Evolutionary conservation across 2,113 vertebrate genomes (phyloP).

Genomic region (Bambusicola thoracicus): DNA sequence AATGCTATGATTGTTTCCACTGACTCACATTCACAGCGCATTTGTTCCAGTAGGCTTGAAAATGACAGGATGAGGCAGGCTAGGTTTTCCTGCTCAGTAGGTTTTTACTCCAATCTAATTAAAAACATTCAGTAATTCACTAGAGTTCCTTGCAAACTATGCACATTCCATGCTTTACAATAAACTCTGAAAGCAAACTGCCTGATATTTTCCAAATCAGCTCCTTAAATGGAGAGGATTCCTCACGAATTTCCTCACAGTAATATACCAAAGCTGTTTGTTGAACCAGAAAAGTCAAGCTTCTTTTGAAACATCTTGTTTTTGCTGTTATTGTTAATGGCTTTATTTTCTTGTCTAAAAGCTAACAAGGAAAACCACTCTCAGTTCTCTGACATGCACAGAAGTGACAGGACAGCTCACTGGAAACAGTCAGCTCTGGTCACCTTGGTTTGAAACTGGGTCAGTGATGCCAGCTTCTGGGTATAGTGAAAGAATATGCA

Average conservation of each 20-base stretch:
- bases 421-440: slow-evolving; percentile 40
- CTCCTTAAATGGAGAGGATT: neutral
- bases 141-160: neutral
- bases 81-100: slow-evolving; percentile 4
- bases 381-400: slow-evolving; percentile 13
- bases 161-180: neutral
- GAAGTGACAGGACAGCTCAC: slow-evolving; percentile 44
- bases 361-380: slow-evolving; percentile 33
- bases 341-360: slow-evolving; percentile 8
- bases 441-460: slow-evolving; percentile 55
- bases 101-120: slow-evolving; percentile 29
- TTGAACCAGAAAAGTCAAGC: slow-evolving; percentile 9
- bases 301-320: neutral
- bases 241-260: neutral
- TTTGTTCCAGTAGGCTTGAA: slow-evolving; percentile 39
- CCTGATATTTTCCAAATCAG: neutral
- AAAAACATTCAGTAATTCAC: slow-evolving; percentile 10
- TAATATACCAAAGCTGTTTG: neutral
- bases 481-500: neutral
- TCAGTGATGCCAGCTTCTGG: slow-evolving; percentile 5
- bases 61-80: neutral
- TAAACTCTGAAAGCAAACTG: neutral
- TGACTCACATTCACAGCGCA: neutral
- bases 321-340: slow-evolving; percentile 13
- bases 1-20: neutral